Conservation (phyloP, 2,888 invertebrate species). For the Eurytoma adleriae region DNA sequence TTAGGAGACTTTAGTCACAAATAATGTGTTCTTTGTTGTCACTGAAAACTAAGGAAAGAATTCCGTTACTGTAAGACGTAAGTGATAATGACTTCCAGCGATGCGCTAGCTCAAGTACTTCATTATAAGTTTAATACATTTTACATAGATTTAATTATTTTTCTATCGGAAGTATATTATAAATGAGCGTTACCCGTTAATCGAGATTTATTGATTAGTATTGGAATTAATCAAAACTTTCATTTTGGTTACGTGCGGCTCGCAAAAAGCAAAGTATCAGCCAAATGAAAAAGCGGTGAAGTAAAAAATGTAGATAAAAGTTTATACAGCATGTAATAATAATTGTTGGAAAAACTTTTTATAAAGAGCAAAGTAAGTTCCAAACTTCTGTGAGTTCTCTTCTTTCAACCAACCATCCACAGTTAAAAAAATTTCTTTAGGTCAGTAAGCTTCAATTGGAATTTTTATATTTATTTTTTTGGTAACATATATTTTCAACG, state of each 20-base stretch:
- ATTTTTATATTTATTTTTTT: not conserved
- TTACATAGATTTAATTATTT: constrained; percentile 49
- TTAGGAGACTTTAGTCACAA: constrained; percentile 2
- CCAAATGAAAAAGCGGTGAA: constrained; percentile 14
- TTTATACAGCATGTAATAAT: constrained; percentile 23
- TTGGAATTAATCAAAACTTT: constrained; percentile 9
- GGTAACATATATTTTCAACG: too few relatives aligned
- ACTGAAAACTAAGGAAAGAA: not conserved
- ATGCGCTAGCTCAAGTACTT: constrained; percentile 39
- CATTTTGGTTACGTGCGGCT: constrained; percentile 16
- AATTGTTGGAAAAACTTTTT: constrained; percentile 48
- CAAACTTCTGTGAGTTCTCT: too few relatives aligned
- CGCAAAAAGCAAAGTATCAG: constrained; percentile 6
- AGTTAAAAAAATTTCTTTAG: not conserved
- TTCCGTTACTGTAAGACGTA: not conserved
- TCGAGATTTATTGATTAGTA: constrained; percentile 27
- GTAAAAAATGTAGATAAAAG: constrained; percentile 14
- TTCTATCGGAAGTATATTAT: constrained; percentile 37
- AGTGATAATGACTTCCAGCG: constrained; percentile 41
- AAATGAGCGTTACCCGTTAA: constrained; percentile 44
- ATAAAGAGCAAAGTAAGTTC: constrained; percentile 15
- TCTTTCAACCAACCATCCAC: not conserved
- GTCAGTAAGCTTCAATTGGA: not conserved
- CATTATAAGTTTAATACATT: constrained; percentile 39
- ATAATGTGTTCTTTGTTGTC: constrained; percentile 20